These are phyloP conservation scores for Podarcis muralis DNA, from an alignment of 2,113 vertebrate species.

Conservation along the genomic window DNA sequence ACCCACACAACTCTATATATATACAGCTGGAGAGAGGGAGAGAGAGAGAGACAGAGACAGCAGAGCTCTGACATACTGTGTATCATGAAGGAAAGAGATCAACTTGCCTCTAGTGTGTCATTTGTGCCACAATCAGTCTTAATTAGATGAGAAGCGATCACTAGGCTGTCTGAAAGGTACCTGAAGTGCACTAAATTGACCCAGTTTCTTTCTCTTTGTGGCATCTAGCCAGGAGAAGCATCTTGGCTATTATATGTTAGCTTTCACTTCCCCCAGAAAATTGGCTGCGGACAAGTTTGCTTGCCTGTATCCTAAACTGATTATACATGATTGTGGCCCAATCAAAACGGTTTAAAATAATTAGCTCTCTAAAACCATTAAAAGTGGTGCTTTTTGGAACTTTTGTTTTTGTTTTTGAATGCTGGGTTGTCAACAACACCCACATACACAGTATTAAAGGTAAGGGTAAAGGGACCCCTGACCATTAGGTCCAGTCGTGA, in stretches of 20 bases:
- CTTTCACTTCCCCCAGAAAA: not conserved
- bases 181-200: conserved; percentile 9
- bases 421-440: not conserved
- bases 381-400: not conserved
- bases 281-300: not conserved
- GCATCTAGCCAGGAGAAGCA: not conserved
- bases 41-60: too few species aligned
- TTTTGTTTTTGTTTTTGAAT: not conserved
- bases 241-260: not conserved
- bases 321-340: not conserved
- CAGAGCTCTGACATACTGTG: not conserved
- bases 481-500: too few species aligned
- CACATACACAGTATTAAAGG: not conserved
- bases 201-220: not conserved
- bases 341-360: too few species aligned
- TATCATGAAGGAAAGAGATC: not conserved
- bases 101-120: not conserved
- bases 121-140: not conserved
- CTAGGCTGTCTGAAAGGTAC: conserved; percentile 11
- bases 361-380: too few species aligned
- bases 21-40: too few species aligned
- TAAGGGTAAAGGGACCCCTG: too few species aligned
- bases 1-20: too few species aligned
- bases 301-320: not conserved
- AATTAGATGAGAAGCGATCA: conserved; percentile 10